Conservation (phyloP, 2,888 invertebrate genomes). For the Bedellia somnulentella region DNA sequence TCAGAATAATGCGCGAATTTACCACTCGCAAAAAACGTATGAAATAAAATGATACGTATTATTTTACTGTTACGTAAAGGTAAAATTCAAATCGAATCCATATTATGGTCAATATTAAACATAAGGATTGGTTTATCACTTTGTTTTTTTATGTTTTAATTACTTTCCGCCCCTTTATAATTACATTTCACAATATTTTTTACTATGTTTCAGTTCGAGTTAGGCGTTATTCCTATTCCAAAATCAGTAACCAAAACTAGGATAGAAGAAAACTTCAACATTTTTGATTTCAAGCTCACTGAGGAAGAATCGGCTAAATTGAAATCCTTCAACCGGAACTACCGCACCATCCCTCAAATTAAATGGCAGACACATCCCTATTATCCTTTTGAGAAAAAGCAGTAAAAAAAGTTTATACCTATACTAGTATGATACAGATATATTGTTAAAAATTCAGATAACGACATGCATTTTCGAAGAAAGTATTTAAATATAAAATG, state of each 20-base stretch:
- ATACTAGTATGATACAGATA: constrained; percentile 23
- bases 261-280: constrained; percentile 29
- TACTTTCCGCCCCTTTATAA: no score
- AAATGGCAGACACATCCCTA: constrained; percentile 43
- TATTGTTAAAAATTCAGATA: no score
- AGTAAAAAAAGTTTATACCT: constrained; percentile 19
- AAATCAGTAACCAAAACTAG: constrained; percentile 27
- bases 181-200: no score
- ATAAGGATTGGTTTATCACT: no score
- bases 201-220: constrained; percentile 30
- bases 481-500: neutral
- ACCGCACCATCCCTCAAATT: constrained; percentile 27
- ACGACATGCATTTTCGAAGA: no score
- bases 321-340: constrained; percentile 18
- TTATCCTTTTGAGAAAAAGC: constrained; percentile 39
- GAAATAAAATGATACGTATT: no score
- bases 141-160: no score
- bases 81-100: no score
- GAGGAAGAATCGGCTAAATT: constrained; percentile 25
- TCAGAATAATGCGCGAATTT: no score
- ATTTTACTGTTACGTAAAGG: no score
- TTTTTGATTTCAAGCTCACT: constrained; percentile 36
- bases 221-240: constrained; percentile 33
- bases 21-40: no score
- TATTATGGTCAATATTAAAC: no score